Conservation (phyloP, 2,888 invertebrate genomes). For the Heliconius cydno region DNA sequence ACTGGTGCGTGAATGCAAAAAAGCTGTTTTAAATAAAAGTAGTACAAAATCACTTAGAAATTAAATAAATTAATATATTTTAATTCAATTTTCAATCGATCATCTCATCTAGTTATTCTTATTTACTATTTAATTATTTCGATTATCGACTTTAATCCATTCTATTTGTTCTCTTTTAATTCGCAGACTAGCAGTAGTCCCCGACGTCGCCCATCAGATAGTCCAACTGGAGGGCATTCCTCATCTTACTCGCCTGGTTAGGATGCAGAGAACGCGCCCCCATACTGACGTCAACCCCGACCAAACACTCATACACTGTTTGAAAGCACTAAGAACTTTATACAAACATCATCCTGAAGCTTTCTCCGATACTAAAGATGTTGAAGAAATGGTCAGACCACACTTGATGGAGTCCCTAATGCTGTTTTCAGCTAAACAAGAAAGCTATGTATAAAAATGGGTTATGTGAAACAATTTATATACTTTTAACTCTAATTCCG, state of each 20-base stretch:
- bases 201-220: constrained; percentile 87
- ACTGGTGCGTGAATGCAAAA: too few relatives aligned
- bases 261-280: constrained; percentile 75
- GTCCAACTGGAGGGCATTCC: constrained; percentile 87
- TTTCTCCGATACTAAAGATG: constrained; percentile 81
- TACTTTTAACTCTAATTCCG: background rate
- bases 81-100: too few relatives aligned
- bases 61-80: too few relatives aligned
- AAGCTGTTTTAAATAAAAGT: too few relatives aligned
- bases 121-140: too few relatives aligned
- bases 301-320: constrained; percentile 76
- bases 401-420: constrained; percentile 90
- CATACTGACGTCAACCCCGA: constrained; percentile 70
- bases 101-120: too few relatives aligned
- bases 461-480: background rate
- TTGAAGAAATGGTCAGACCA: constrained; percentile 89
- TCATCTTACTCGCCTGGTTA: constrained; percentile 87
- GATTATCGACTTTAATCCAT: background rate
- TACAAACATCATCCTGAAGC: constrained; percentile 76
- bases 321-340: constrained; percentile 75
- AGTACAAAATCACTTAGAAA: too few relatives aligned
- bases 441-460: constrained; percentile 87
- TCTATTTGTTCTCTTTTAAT: constrained; percentile 7
- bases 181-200: constrained; percentile 86
- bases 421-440: constrained; percentile 90